A percentile compares a stretch with the other conserved stretches of the same genome.
Conservation (phyloP, 2,888 invertebrate genomes). For the Merodon equestris region DNA sequence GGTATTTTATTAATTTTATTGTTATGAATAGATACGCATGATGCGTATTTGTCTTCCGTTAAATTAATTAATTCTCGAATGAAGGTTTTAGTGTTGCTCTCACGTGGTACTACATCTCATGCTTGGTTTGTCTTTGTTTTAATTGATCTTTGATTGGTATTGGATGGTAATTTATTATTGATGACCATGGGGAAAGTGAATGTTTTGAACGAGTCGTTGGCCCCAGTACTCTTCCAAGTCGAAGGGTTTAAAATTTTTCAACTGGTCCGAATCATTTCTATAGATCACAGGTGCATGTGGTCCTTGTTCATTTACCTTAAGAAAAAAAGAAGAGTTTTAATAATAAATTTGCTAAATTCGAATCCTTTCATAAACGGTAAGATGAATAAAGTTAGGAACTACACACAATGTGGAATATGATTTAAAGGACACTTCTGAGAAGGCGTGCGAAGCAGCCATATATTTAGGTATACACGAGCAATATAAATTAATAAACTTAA, state of each 20-base stretch:
- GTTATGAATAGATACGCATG: slow-evolving; percentile 18
- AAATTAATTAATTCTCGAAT: slow-evolving; percentile 26
- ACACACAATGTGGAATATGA: too few relatives aligned
- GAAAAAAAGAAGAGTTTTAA: slow-evolving; percentile 4
- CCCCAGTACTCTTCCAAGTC: slow-evolving; percentile 89
- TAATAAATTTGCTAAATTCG: too few relatives aligned
- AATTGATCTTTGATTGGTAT: too few relatives aligned
- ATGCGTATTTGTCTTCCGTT: slow-evolving; percentile 5
- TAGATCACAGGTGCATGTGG: slow-evolving; percentile 74
- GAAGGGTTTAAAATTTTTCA: slow-evolving; percentile 89
- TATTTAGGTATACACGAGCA: too few relatives aligned
- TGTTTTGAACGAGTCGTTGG: slow-evolving; percentile 84
- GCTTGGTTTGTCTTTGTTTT: slow-evolving; percentile 3
- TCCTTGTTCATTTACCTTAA: slow-evolving; percentile 81
- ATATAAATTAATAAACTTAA: too few relatives aligned
- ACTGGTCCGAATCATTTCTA: slow-evolving; percentile 79
- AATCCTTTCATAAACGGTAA: too few relatives aligned
- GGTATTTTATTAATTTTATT: slow-evolving; percentile 34
- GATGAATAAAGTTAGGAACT: too few relatives aligned
- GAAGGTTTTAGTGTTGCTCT: slow-evolving; percentile 29
- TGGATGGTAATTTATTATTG: slow-evolving; percentile 69
- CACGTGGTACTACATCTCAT: slow-evolving; percentile 28
- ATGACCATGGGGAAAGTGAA: slow-evolving; percentile 77
- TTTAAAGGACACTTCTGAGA: too few relatives aligned
- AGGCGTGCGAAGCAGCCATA: too few relatives aligned